Evolutionary conservation across 92 coral and sea anemone genomes (phyloP).

Genomic region (Bergia sp.): DNA sequence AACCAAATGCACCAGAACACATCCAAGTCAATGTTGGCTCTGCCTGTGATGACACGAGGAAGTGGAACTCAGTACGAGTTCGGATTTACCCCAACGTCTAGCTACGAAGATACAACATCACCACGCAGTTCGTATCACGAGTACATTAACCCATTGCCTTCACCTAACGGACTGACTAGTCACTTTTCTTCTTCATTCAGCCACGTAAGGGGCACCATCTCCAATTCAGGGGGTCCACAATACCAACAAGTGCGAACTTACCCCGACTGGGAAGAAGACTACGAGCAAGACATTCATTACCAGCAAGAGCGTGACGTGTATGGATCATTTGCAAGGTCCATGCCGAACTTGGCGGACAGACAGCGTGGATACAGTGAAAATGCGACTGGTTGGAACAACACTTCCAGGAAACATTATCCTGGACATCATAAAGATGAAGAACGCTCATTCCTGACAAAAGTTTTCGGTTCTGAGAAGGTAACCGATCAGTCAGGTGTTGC

Average conservation of each 20-base stretch:
- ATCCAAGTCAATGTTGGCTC: constrained; percentile 14
- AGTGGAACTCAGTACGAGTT: not conserved
- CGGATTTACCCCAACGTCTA: constrained; percentile 34
- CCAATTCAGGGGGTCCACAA: not conserved
- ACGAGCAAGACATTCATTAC: constrained; percentile 45
- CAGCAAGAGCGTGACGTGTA: constrained; percentile 51
- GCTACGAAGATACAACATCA: constrained; percentile 13
- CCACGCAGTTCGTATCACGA: constrained; percentile 25
- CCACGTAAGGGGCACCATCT: not conserved
- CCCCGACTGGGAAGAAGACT: constrained; percentile 29
- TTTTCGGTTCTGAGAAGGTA: constrained; percentile 49
- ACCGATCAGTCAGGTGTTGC: constrained; percentile 4
- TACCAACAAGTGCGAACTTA: constrained; percentile 31
- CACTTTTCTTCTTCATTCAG: not conserved
- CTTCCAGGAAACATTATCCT: constrained; percentile 15
- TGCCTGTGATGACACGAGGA: not conserved
- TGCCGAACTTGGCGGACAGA: constrained; percentile 41
- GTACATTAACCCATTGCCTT: not conserved
- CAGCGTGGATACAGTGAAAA: not conserved
- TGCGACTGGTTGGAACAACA: not conserved
- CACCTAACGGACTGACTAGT: not conserved
- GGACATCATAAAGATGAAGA: constrained; percentile 25
- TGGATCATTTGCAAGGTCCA: constrained; percentile 17
- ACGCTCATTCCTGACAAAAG: constrained; percentile 53
- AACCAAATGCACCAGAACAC: not conserved